Evolutionary conservation across 2,888 invertebrate species (phyloP).

Genomic region (Elmis aenea): DNA sequence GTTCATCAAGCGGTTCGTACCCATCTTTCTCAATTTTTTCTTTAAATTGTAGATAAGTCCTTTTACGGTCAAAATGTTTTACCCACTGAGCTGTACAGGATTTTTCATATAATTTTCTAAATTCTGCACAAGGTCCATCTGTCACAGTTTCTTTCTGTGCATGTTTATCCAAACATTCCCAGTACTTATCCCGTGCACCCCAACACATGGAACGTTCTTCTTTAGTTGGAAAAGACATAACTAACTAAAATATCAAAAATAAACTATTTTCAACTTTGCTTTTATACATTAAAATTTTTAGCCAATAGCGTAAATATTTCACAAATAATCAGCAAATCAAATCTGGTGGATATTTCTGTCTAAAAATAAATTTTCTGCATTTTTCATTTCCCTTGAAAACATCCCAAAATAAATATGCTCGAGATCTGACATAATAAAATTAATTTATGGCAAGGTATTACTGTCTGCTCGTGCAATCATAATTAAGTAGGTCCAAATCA

Average conservation of each 20-base stretch:
- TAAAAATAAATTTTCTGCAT: conserved; percentile 18
- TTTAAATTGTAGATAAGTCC: conserved; percentile 83
- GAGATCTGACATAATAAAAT: too few relatives aligned
- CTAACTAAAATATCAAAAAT: conserved; percentile 9
- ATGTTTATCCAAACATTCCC: conserved; percentile 79
- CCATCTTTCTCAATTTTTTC: conserved; percentile 81
- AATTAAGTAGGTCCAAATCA: too few relatives aligned
- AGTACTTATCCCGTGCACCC: conserved; percentile 79
- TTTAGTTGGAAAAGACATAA: conserved; percentile 79
- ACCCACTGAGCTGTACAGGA: conserved; percentile 85
- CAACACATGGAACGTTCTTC: conserved; percentile 78
- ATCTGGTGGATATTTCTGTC: conserved; percentile 7
- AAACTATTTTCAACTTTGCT: conserved; percentile 1
- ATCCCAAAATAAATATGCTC: conserved; percentile 17
- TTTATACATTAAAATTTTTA: conserved; percentile 2
- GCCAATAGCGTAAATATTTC: conserved; percentile 4
- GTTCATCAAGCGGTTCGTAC: conserved; percentile 76
- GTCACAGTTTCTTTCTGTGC: conserved; percentile 55
- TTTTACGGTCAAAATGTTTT: conserved; percentile 87
- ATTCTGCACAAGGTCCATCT: conserved; percentile 58
- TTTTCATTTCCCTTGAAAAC: conserved; percentile 18
- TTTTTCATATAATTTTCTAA: conserved; percentile 69
- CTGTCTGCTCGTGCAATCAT: too few relatives aligned
- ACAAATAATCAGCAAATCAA: conserved; percentile 7
- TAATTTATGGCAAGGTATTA: too few relatives aligned